These are phyloP conservation scores for Heliothis virescens DNA, from an alignment of 1,140 invertebrate genomes.

Conservation along the genomic window DNA sequence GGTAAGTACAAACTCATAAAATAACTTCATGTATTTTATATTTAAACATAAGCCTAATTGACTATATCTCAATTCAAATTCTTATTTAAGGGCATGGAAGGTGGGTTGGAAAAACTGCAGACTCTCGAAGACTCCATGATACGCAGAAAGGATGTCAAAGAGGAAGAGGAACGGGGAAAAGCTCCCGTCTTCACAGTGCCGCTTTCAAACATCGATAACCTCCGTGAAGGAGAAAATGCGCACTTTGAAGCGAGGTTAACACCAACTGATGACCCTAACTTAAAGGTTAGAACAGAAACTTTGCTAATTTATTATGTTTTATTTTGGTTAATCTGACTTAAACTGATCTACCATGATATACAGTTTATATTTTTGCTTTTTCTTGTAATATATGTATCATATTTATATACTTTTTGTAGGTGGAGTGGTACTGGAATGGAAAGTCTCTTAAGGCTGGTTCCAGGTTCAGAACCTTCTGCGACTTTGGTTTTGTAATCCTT, in stretches of 20 bases:
- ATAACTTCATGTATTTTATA: not conserved
- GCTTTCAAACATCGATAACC: constrained; percentile 93
- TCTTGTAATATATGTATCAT: not conserved
- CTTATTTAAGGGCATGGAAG: constrained; percentile 93
- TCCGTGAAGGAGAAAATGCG: constrained; percentile 96
- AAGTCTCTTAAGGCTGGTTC: constrained; percentile 95
- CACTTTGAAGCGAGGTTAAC: constrained; percentile 98
- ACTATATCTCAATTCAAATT: too few species aligned
- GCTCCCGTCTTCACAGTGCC: constrained; percentile 97
- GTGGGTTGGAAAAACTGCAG: constrained; percentile 96
- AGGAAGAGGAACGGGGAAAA: constrained; percentile 90
- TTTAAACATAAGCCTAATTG: not conserved
- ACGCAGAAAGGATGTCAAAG: constrained; percentile 89
- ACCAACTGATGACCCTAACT: constrained; percentile 97
- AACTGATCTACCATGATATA: not conserved
- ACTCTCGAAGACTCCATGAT: constrained; percentile 95
- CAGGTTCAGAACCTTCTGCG: constrained; percentile 96
- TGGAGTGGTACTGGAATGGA: constrained; percentile 98
- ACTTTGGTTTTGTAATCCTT: constrained; percentile 97
- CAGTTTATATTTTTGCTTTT: not conserved
- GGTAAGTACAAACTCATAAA: constrained; percentile 78
- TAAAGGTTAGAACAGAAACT: constrained; percentile 88
- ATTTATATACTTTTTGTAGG: constrained; percentile 80
- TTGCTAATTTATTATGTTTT: too few species aligned
- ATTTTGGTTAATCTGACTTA: not conserved